A percentile compares a stretch with the other conserved stretches of the same genome.
Evolutionary conservation across 2,888 invertebrate genomes (phyloP).

Genomic region (Empis stercorea): DNA sequence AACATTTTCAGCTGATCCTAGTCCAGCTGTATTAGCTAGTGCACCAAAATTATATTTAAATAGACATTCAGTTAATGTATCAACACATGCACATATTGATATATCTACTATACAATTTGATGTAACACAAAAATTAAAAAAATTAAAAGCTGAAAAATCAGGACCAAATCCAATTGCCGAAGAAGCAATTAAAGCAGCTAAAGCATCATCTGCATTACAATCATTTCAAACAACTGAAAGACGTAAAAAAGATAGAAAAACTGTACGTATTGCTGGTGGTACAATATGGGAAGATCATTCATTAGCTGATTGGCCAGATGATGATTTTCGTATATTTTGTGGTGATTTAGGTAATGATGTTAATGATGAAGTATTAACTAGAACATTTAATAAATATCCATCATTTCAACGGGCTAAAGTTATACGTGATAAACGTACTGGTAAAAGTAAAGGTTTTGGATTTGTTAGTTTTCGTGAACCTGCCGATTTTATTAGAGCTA

Average conservation of each 20-base stretch:
- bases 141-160: slow-evolving; percentile 51
- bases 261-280: slow-evolving; percentile 85
- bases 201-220: slow-evolving; percentile 44
- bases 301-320: slow-evolving; percentile 91
- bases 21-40: slow-evolving; percentile 53
- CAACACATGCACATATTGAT: slow-evolving; percentile 35
- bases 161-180: slow-evolving; percentile 49
- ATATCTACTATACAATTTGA: slow-evolving; percentile 43
- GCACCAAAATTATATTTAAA: slow-evolving; percentile 56
- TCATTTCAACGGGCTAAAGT: slow-evolving; percentile 93
- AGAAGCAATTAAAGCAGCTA: slow-evolving; percentile 49
- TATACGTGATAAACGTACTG: slow-evolving; percentile 88
- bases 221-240: slow-evolving; percentile 43
- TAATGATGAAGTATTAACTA: slow-evolving; percentile 89
- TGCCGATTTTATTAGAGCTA: slow-evolving; percentile 92
- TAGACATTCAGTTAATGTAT: slow-evolving; percentile 36
- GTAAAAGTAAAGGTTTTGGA: slow-evolving; percentile 97
- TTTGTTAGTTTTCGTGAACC: slow-evolving; percentile 98
- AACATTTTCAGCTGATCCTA: slow-evolving; percentile 32
- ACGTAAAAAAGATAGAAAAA: slow-evolving; percentile 37
- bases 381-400: slow-evolving; percentile 88
- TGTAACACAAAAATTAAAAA: slow-evolving; percentile 46
- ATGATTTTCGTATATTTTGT: slow-evolving; percentile 96
- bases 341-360: slow-evolving; percentile 99
- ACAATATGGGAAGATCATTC: slow-evolving; percentile 94